Conservation (phyloP, 2,113 vertebrate species). For the Poeciliopsis prolifica region DNA sequence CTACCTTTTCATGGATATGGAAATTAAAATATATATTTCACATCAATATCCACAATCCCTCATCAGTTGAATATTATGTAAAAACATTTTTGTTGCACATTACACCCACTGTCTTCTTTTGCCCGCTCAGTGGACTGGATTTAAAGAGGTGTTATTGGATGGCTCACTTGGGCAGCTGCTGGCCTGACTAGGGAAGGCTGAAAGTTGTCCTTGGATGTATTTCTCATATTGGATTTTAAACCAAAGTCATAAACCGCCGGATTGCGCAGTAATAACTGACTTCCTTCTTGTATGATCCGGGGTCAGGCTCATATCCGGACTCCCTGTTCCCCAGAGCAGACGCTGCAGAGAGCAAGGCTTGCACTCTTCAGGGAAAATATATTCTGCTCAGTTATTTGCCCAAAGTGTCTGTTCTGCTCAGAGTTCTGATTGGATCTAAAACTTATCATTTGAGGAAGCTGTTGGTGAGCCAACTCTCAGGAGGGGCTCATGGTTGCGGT, state of each 20-base stretch:
- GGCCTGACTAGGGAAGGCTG: conserved; percentile 52
- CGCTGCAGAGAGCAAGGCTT: conserved; percentile 44
- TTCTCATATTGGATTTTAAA: conserved; percentile 74
- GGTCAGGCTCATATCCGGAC: conserved; percentile 80
- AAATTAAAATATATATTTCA: conserved; percentile 51
- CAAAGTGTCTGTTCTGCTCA: conserved; percentile 9
- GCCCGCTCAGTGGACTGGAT: conserved; percentile 54
- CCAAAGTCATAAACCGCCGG: conserved; percentile 65
- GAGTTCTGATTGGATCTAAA: conserved; percentile 27
- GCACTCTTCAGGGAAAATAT: conserved; percentile 42
- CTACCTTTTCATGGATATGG: conserved; percentile 46
- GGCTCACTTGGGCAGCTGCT: conserved; percentile 64
- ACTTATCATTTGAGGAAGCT: conserved; percentile 34
- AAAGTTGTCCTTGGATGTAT: conserved; percentile 67
- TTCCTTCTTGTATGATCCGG: conserved; percentile 67
- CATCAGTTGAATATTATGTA: conserved; percentile 56
- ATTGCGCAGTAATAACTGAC: conserved; percentile 69
- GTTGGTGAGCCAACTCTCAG: conserved; percentile 18
- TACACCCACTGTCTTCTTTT: conserved; percentile 57
- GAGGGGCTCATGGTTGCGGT: conserved; percentile 32
- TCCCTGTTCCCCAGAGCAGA: conserved; percentile 58
- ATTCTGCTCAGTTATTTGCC: conserved; percentile 41
- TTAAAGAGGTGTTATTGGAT: conserved; percentile 72
- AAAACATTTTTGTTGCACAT: conserved; percentile 54
- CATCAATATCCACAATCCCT: conserved; percentile 49